Base-by-base conservation (phyloP, 2,113 vertebrate species). In the Aptenodytes patagonicus region DNA sequence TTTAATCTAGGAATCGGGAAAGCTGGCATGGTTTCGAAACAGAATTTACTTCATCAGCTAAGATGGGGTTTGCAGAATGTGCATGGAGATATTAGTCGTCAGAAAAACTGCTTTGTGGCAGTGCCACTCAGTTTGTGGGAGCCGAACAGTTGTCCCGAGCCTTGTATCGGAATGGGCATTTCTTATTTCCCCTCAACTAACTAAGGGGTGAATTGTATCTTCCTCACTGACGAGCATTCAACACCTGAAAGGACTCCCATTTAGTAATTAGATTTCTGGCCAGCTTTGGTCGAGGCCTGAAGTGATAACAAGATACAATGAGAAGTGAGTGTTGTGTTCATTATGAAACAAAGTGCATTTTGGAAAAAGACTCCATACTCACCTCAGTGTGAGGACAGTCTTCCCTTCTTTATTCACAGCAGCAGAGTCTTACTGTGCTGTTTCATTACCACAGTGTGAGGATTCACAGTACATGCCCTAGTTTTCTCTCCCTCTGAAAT, bases 141-240 rank as follows among this genome's bases (percentile, higher is more conserved):
- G 44, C 24, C 19, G 29, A 94, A 40, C 0, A 0, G 2, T 68
- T 64, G 10, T 64, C 32, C 24, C 0, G 1, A 68, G 34, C 55
- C 55, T 57, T 42, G 16, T 79, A 61, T 31, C 15, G 5, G 14
- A 71, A 55, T 0, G 0, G 21, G 1, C 10, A 47, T 71, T 81
- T 66, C 38, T 58, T 65, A 54, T 85, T 94, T 85, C 34, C 11
- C 3, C 13, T 38, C 1, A 0, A 17, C 26, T 91, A 26, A 49
- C 47, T 34, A 31, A 58, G 42, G 9, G 8, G 20, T 79, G 51
- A 87, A 26, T 75, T 78, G 2, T 81, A 7, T 69, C 64, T 81
- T 86, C 49, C 28, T 80, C 28, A 65, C 17, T 83, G 73, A 29
- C 11, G 8, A 79, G 31, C 6, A 14, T 65, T 87, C n/a, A 69